Base-by-base conservation (phyloP, 2,888 invertebrate species). In the Drosophila eohydei region DNA sequence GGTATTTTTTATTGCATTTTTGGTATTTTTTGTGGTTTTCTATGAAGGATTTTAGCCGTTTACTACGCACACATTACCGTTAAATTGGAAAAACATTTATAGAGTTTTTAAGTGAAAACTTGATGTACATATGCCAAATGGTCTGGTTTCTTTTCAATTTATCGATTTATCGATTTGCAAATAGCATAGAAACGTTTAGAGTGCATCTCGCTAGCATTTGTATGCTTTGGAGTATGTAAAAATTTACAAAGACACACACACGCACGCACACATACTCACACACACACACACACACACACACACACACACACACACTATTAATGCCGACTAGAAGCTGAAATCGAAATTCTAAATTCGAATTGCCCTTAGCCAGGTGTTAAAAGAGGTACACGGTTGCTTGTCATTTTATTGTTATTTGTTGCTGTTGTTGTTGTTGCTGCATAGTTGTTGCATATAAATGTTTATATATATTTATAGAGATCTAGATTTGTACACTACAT, bases 371-470 rank as follows among this genome's bases (percentile, higher is more conserved):
- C 66, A 77, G 70, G 63, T 72, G 36, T 70, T 63, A 69, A 88
- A 91, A 89, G 91, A 92, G 92, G 92, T 92, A 92, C 92, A 88
- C 81, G 90, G 89, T 92, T 92, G 82, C 91, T 88, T 90, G 67
- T 82, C 70, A 61, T 34, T 50, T 74, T 61, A 68, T 60, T 71
- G 65, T 79, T 61, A 62, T 51, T 58, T 74, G 66, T 72, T 65
- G 52, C 56, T 56, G 55, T 55, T 64, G 21, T 36, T 59, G 36
- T 52, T 56, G 8, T 48, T 40, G 32, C 40, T 28, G 34, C 14
- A 21, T 9, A 32, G 50, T 34, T 32, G 6, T 36, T 52, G 0
- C 2, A 38, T 38, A 38, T 38, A 12, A n/a, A 14, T 43, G 41
- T 21, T 21, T 21, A 21, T 21, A 21, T 21, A 21, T 21, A 21